phyloP scores from a whole-genome alignment of 2,888 invertebrate genomes.

The Drosophila leonis region DNA sequence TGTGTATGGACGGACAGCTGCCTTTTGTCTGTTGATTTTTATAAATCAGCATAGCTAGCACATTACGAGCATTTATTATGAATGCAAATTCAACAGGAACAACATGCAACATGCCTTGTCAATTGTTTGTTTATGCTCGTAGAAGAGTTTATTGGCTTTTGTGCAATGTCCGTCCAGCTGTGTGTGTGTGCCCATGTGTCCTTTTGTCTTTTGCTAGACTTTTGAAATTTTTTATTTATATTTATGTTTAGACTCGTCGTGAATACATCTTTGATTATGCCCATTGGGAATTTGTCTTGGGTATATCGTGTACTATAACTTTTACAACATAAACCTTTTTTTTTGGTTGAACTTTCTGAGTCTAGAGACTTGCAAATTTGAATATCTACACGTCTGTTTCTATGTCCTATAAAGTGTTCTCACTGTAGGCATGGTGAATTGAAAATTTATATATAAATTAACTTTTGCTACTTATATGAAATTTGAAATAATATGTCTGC shows the following conservation, averaged over 20 bases:
- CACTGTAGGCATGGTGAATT: neutral
- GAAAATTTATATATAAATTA: neutral
- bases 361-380: neutral
- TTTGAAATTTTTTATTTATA: neutral
- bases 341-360: neutral
- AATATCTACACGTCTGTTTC: neutral
- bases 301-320: neutral
- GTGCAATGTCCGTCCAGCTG: neutral
- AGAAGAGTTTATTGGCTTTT: slow-evolving; percentile 1
- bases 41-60: slow-evolving; percentile 33
- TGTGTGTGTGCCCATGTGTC: neutral
- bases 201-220: neutral
- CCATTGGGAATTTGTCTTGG: neutral
- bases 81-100: slow-evolving; percentile 31
- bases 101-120: slow-evolving; percentile 15
- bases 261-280: neutral
- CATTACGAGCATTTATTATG: slow-evolving; percentile 38
- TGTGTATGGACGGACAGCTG: slow-evolving; percentile 42
- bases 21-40: slow-evolving; percentile 34
- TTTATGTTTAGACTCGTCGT: neutral
- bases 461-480: too few relatives aligned
- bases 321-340: neutral
- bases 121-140: neutral
- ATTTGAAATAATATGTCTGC: too few relatives aligned
- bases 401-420: neutral